Percentiles rank a stretch among this genome's conserved stretches.
These are phyloP conservation scores for Aleiodes testaceus DNA, from an alignment of 2,888 invertebrate species.

Conservation along the genomic window DNA sequence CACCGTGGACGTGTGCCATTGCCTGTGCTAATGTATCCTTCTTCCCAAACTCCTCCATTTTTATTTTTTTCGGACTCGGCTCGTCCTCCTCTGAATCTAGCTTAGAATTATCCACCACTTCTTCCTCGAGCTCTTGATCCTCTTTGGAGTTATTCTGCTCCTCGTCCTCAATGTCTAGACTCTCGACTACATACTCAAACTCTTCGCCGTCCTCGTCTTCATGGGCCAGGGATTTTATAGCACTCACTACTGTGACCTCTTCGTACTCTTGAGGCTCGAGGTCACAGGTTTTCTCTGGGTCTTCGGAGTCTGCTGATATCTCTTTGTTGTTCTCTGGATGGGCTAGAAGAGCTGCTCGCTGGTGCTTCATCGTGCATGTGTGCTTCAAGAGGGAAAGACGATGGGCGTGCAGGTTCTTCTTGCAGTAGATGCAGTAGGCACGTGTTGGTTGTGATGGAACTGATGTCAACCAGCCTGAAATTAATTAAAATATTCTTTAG, in stretches of 20 bases:
- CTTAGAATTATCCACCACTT: conserved; percentile 45
- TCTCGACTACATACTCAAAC: conserved; percentile 65
- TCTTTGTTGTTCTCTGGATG: conserved; percentile 54
- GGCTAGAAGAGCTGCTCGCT: conserved; percentile 70
- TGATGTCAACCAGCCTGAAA: conserved; percentile 75
- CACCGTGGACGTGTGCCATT: conserved; percentile 66
- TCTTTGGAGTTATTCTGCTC: conserved; percentile 46
- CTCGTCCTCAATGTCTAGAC: conserved; percentile 59
- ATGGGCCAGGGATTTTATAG: neutral
- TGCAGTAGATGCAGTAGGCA: conserved; percentile 77
- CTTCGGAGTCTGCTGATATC: conserved; percentile 40
- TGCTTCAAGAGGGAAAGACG: conserved; percentile 77
- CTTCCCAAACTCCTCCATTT: neutral
- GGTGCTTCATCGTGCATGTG: conserved; percentile 77
- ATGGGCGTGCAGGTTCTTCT: conserved; percentile 77
- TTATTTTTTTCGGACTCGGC: conserved; percentile 38
- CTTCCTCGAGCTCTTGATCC: conserved; percentile 39
- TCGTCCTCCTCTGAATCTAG: conserved; percentile 50
- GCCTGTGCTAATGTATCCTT: conserved; percentile 64
- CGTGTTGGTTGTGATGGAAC: conserved; percentile 75
- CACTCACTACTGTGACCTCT: conserved; percentile 21
- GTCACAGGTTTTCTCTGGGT: conserved; percentile 45
- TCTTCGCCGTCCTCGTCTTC: conserved; percentile 61
- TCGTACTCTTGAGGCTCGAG: conserved; percentile 50
- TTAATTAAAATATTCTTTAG: neutral